Base-by-base conservation (phyloP, 2,797 vertebrate species). In the Naso thynnoides region DNA sequence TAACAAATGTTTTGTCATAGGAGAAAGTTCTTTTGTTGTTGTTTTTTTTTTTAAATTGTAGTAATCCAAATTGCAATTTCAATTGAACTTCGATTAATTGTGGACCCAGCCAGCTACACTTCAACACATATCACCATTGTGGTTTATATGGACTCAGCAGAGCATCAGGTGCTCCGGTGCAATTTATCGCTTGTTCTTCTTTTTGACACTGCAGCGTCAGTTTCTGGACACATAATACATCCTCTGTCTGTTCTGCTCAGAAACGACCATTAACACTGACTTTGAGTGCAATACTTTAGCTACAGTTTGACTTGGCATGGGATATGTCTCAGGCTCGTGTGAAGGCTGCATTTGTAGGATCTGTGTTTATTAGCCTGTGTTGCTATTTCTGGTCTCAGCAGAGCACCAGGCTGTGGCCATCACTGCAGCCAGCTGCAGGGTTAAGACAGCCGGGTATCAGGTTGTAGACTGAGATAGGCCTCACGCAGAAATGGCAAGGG, bases 361-460 rank as follows among this genome's bases (percentile, higher is more conserved):
- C 50, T 69, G 29, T 9, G 69, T 86, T 86, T 84, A 85, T 83
- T 81, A 76, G 78, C 80, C 39, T 23, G 26, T 53, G 80, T 53
- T 86, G 78, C 89, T 91, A 86, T 92, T 91, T 88, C 77, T 84
- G 87, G 73, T 64, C 14, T 13, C 52, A 73, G 59, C 70, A 48
- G 61, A 68, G 65, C 76, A 55, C 64, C 48, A 11, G 76, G 73
- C 77, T 69, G 70, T 64, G 55, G 73, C 70, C 69, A 49, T 2
- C 16, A 11, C 64, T 58, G 63, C 69, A 66, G 76, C 77, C 81
- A 80, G 82, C 79, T 86, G 86, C 63, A 67, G 72, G 64, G 78
- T 50, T 67, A 21, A 79, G 78, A 71, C 39, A 38, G 57, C 55
- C 13, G n/a, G 67, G 81, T 89, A 88, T 90, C 83, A 69, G 82